phyloP scores from a whole-genome alignment of 92 coral and sea anemone species.

The Bergia puertoricense region DNA sequence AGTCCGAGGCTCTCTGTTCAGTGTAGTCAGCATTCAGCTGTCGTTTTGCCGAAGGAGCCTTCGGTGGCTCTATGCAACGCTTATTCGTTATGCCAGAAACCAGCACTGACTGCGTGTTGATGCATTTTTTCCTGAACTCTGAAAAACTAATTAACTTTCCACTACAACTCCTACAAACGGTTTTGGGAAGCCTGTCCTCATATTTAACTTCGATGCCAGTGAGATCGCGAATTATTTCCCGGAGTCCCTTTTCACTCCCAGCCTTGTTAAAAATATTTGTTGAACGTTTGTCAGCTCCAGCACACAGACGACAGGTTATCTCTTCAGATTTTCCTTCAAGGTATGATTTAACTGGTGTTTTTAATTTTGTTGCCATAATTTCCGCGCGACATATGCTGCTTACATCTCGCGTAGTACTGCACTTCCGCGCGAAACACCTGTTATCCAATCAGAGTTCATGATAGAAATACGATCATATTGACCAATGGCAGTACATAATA shows the following conservation, averaged over 20 bases:
- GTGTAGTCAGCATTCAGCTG: constrained; percentile 1
- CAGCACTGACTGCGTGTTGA: constrained; percentile 28
- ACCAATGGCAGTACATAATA: too few relatives aligned
- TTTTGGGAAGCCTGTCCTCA: constrained; percentile 26
- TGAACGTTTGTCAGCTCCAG: neutral
- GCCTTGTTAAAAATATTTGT: constrained; percentile 33
- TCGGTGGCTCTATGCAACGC: constrained; percentile 31
- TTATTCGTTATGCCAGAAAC: constrained; percentile 23
- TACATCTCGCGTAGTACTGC: too few relatives aligned
- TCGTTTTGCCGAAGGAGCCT: constrained; percentile 8
- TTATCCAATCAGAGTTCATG: too few relatives aligned
- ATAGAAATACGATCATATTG: too few relatives aligned
- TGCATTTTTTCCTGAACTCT: constrained; percentile 10
- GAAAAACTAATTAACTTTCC: constrained; percentile 13
- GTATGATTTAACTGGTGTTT: too few relatives aligned
- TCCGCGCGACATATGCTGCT: too few relatives aligned
- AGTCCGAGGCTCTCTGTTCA: neutral
- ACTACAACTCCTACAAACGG: constrained; percentile 29
- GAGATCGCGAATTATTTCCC: neutral
- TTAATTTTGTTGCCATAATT: too few relatives aligned
- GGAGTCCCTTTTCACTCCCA: constrained; percentile 12
- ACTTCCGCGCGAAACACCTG: too few relatives aligned
- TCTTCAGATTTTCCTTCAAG: neutral
- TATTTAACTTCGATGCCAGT: constrained; percentile 4
- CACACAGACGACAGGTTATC: neutral